These are phyloP conservation scores for Brassicogethes aeneus DNA, from an alignment of 2,888 invertebrate genomes.

Conservation along the genomic window DNA sequence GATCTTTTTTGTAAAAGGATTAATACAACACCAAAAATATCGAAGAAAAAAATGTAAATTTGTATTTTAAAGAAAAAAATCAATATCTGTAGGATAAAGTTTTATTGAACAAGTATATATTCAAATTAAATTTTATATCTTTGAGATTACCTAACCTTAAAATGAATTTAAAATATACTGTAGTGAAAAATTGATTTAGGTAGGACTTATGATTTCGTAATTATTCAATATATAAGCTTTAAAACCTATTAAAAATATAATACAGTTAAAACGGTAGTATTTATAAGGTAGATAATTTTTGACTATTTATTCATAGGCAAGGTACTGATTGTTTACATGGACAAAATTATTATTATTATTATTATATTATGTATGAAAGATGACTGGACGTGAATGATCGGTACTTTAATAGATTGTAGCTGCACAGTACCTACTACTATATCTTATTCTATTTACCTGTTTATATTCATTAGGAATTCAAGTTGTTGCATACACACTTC, in stretches of 20 bases:
- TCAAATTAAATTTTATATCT: constrained; percentile 35
- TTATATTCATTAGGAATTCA: constrained; percentile 31
- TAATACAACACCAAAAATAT: constrained; percentile 32
- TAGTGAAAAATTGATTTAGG: constrained; percentile 29
- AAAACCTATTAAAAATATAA: constrained; percentile 18
- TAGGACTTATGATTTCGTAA: constrained; percentile 23
- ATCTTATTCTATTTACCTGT: constrained; percentile 31
- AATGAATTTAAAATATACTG: constrained; percentile 32
- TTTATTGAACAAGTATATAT: constrained; percentile 28
- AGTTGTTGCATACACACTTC: constrained; percentile 29
- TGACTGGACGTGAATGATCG: constrained; percentile 16
- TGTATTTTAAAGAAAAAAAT: constrained; percentile 29
- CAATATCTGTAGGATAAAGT: constrained; percentile 25
- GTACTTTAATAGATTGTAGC: constrained; percentile 24
- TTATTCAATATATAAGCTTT: constrained; percentile 28
- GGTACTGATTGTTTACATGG: neutral
- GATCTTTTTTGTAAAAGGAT: constrained; percentile 10
- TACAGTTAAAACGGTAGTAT: constrained; percentile 28
- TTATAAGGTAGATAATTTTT: constrained; percentile 30
- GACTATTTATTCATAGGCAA: constrained; percentile 20
- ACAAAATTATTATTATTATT: too few species aligned
- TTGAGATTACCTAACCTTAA: constrained; percentile 27
- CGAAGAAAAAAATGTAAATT: constrained; percentile 31
- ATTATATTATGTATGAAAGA: constrained; percentile 2
- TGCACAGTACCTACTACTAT: constrained; percentile 27